Base-by-base conservation (phyloP, 2,888 invertebrate species). In the Watsonalla cultraria region DNA sequence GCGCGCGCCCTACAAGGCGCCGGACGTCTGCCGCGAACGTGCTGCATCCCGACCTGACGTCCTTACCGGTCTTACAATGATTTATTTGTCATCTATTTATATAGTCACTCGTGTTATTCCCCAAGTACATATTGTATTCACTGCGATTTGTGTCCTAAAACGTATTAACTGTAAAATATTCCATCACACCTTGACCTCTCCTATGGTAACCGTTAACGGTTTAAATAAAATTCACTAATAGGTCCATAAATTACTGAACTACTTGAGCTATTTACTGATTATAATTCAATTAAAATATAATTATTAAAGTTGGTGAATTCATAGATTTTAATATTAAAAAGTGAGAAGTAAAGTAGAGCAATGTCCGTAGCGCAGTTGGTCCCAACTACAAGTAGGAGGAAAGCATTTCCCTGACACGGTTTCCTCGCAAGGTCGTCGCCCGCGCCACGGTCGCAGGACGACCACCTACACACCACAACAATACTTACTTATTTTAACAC, bases 381-480 rank as follows among this genome's bases (percentile, higher is more conserved):
- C 11, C 5, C 49, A 61, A 54, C 56, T 63, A 57, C 64, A 66
- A 70, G 66, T 74, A 68, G 78, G 75, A 84, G 84, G 78, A 85
- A 84, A 86, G 84, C 82, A 81, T 84, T 84, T 81, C 79, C 82
- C 80, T 82, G 84, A 76, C 86, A 82, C 79, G 81, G 77, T 80
- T 74, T 82, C 72, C 49, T 49, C 73, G 74, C 84, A 84, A 85
- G 86, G 86, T 86, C 84, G 80, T 78, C 82, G 84, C 58, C 81
- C 86, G 81, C 77, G 68, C 78, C 82, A 75, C 77, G 77, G 75
- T 69, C 77, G 74, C 67, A 39, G 53, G 53, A 51, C 58, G 48
- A 52, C 34, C 14, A 34, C 49, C n/a, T 42, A 53, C 54, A 46
- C 55, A 46, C n/a, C 34, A 11, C 24, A 53, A 47, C 9, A 47